Percentiles rank a stretch among this genome's conserved stretches.
Conservation (phyloP, 1,140 invertebrate species). For the Carposina sasakii region DNA sequence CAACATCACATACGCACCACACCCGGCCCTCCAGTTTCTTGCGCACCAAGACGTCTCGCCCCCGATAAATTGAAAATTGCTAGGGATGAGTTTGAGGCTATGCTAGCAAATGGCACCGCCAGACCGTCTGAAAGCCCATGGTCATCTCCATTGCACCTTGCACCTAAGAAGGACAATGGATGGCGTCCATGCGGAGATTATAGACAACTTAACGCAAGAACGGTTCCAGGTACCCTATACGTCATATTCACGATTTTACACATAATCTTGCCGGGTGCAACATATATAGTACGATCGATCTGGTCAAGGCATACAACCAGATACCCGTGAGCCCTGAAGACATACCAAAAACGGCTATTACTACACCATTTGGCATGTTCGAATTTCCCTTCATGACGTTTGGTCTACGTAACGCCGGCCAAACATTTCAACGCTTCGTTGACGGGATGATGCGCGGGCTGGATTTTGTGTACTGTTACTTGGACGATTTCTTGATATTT, state of each 20-base stretch:
- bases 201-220: too few relatives aligned
- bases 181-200: neutral
- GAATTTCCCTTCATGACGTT: neutral
- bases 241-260: too few relatives aligned
- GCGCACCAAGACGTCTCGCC: neutral
- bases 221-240: too few relatives aligned
- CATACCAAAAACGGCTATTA: neutral
- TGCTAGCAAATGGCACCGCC: neutral
- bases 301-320: neutral
- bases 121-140: neutral
- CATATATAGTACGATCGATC: neutral
- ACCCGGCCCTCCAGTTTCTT: neutral
- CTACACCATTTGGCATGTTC: neutral
- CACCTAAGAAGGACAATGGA: neutral
- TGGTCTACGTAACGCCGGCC: slow-evolving; percentile 24
- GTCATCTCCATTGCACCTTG: neutral
- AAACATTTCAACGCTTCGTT: slow-evolving; percentile 45
- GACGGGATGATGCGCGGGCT: slow-evolving; percentile 40
- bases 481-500: slow-evolving; percentile 15
- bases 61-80: neutral
- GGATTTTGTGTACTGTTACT: slow-evolving; percentile 24
- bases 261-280: neutral
- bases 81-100: neutral
- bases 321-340: neutral
- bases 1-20: neutral